phyloP scores from a whole-genome alignment of 1,140 invertebrate genomes.

The Tetragnatha versicolor region DNA sequence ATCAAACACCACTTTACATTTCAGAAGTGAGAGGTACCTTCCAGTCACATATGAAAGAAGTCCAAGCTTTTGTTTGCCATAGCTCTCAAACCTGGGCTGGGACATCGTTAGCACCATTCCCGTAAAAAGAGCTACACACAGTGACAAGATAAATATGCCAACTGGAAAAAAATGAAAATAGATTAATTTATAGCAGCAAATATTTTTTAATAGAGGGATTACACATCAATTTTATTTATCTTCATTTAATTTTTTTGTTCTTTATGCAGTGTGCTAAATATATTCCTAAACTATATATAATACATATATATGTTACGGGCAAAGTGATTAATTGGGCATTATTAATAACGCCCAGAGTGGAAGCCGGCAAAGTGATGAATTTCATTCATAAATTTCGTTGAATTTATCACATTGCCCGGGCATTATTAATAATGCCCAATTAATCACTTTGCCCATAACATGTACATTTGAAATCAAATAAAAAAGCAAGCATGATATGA shows the following conservation, averaged over 20 bases:
- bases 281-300: neutral
- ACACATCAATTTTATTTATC: neutral
- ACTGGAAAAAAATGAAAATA: neutral
- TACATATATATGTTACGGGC: too few relatives aligned
- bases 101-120: conserved; percentile 54
- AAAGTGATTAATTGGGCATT: too few relatives aligned
- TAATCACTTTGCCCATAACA: too few relatives aligned
- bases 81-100: conserved; percentile 33
- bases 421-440: too few relatives aligned
- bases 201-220: neutral
- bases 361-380: too few relatives aligned
- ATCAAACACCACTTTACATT: conserved; percentile 82
- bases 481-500: too few relatives aligned
- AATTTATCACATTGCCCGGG: too few relatives aligned
- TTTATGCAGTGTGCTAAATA: neutral
- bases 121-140: conserved; percentile 35
- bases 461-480: too few relatives aligned
- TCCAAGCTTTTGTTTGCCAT: conserved; percentile 72
- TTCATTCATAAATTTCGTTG: too few relatives aligned
- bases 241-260: neutral
- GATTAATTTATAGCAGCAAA: neutral
- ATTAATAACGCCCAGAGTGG: too few relatives aligned
- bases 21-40: conserved; percentile 85
- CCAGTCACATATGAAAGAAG: conserved; percentile 89
- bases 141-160: conserved; percentile 37